Conservation (phyloP, 2,113 vertebrate species). For the Nyctibius bracteatus region DNA sequence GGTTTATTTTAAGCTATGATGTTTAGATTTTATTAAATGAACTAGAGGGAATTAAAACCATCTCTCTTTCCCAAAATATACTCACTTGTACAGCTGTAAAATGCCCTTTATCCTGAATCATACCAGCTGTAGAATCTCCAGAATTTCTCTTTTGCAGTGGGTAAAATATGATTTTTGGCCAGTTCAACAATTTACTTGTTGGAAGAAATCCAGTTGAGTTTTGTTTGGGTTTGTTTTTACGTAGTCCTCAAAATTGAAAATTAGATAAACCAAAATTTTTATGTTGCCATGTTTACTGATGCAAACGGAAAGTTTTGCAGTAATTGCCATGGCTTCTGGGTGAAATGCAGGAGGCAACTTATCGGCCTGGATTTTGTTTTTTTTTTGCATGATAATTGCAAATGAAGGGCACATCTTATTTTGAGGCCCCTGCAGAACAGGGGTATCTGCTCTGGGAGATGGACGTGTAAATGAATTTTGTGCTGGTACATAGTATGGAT, state of each 20-base stretch:
- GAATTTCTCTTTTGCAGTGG: not conserved
- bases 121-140: not conserved
- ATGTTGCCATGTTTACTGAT: not conserved
- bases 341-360: not conserved
- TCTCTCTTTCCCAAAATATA: not conserved
- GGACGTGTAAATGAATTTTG: not conserved
- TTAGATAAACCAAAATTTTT: not conserved
- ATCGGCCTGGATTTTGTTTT: not conserved
- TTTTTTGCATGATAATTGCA: not conserved
- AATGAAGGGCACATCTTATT: not conserved
- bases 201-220: not conserved
- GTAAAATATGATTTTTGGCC: not conserved
- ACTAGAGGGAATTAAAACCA: not conserved
- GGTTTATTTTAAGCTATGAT: slow-evolving; percentile 3
- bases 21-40: slow-evolving; percentile 1
- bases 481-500: not conserved
- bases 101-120: not conserved
- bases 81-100: not conserved
- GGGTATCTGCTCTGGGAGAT: not conserved
- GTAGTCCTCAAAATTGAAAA: not conserved
- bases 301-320: not conserved
- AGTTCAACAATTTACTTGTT: not conserved
- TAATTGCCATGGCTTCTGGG: not conserved
- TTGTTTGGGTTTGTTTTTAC: not conserved
- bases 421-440: not conserved